Evolutionary conservation across 2,797 vertebrate genomes (phyloP).

Genomic region (Sebastes nivosus): DNA sequence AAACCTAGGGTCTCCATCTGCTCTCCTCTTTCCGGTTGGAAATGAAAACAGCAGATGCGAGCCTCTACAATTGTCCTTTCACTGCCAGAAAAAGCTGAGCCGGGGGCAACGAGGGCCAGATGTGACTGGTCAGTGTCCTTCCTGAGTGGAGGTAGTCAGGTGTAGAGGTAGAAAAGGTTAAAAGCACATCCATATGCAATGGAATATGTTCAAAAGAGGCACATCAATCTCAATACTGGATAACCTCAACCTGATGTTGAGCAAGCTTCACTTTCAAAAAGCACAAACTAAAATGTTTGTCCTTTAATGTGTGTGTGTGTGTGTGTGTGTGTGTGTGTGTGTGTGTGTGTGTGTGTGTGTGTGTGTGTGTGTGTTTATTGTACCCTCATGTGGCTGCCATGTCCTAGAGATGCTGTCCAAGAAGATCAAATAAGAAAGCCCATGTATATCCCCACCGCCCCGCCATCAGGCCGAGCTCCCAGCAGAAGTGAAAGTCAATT

Average conservation of each 20-base stretch:
- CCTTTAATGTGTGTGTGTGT: neutral
- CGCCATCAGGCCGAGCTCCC: constrained; percentile 32
- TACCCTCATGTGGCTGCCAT: neutral
- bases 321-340: neutral
- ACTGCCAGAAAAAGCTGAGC: constrained; percentile 80
- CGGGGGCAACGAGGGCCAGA: constrained; percentile 28
- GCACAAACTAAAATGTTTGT: constrained; percentile 9
- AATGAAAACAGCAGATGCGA: constrained; percentile 91
- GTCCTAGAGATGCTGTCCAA: neutral
- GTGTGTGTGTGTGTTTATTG: neutral
- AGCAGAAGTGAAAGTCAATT: constrained; percentile 74
- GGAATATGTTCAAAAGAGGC: constrained; percentile 25
- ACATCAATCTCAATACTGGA: constrained; percentile 35
- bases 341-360: neutral
- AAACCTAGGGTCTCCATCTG: constrained; percentile 98
- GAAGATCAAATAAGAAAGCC: constrained; percentile 45
- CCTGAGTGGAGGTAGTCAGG: constrained; percentile 77
- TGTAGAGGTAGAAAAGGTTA: constrained; percentile 50
- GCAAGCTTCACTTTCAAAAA: constrained; percentile 9
- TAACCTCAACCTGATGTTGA: constrained; percentile 1
- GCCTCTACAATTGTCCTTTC: constrained; percentile 89
- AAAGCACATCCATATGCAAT: constrained; percentile 45
- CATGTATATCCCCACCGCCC: constrained; percentile 41
- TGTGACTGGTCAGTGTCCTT: constrained; percentile 57
- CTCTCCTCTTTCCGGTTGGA: constrained; percentile 84